Evolutionary conservation across 2,888 invertebrate genomes (phyloP), one percentile per base, ranked within the genome.

Genomic region (Choreutis nemorana): DNA sequence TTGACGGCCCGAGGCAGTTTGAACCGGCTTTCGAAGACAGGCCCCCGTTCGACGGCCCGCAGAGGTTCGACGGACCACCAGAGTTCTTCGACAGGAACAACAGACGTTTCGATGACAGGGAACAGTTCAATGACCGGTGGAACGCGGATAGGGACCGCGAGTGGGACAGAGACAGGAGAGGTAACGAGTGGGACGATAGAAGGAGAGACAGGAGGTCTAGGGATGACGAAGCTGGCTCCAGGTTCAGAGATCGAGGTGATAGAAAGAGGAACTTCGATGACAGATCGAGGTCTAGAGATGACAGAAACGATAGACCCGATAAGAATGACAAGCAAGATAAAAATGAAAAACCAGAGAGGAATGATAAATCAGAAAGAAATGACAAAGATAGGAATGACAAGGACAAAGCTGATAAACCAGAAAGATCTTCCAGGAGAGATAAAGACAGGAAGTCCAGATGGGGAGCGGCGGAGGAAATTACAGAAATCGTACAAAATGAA

Each of bases 71-170:
- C 26, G 68, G 64, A 0, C 71, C 70, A 1, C 65, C 71, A 0
- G 73, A 73, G 21, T 71, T 59, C 55, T 77, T 67, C 40, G 75
- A 78, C 12, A 53, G 78, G 15, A 60, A 57, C 26, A 65, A 65
- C 32, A 52, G 72, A 28, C 55, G 73, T 18, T 77, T 68, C 39
- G 78, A 75, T 2, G 75, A 77, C 1, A 49, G 72, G 22, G 73
- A 71, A 8, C 56, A 56, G 33, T 72, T 53, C 36, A 59, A 57
- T 20, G 77, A 75, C 1, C 48, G 71, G 18, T 56, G 53, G 8
- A 9, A 13, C 1, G 66, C 71, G 75, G 63, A 58, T 26, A 59
- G 62, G n/a, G 62, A 67, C 7, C 36, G 59, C 2, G 62, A 60
- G 2, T 42, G 56, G 12, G 30, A 32, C 12, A 30, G 28, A 23